Evolutionary conservation across 1,140 invertebrate species (phyloP), one percentile per base, ranked within the genome.

Genomic region (Aleiodes sp.): DNA sequence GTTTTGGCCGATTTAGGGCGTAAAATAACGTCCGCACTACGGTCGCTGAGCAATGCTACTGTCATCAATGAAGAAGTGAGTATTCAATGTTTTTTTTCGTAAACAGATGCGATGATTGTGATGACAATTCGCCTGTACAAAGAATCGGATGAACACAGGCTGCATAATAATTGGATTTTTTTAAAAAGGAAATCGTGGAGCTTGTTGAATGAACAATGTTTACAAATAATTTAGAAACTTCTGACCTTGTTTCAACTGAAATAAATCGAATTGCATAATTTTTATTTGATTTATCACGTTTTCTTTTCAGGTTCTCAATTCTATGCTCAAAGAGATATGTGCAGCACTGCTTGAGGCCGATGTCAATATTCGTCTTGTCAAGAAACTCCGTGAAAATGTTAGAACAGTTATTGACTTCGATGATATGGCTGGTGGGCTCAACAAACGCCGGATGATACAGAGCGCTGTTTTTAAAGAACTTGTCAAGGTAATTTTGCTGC

Each of bases 1-100:
- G 98, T 99, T 85, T 96, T 99, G 91, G 98, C 98, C 78, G 98
- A 99, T 91, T 92, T 99, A 85, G 98, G 98, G 80, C 92, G 98
- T 83, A 99, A 99, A 90, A 99, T 99, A 85, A 99, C 98, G 75
- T 95, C 95, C 80, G 98, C 98, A 56, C 87, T 99, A 81, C 94
- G 97, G 78, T 98, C 97, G 31, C 88, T 99, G 66, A 98, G 96
- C 87, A 98, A 98, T 91, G 98, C 98, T 52, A 99, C 98, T 29
- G 93, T 99, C 70, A 99, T 99, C 75, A 99, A 99, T 90, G 96
- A 99, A 89, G 97, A 99, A 89, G 94, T 96, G 88, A 87, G 71
- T 59, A 66, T 29, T 71, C 73, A n/a, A 67, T 57, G 46, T 57
- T 74, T 68, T 19, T 29, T 64, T 73, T 70, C 77, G 70, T 77